phyloP scores from a whole-genome alignment of 2,797 vertebrate genomes.

The Philypnodon macrostomus region DNA sequence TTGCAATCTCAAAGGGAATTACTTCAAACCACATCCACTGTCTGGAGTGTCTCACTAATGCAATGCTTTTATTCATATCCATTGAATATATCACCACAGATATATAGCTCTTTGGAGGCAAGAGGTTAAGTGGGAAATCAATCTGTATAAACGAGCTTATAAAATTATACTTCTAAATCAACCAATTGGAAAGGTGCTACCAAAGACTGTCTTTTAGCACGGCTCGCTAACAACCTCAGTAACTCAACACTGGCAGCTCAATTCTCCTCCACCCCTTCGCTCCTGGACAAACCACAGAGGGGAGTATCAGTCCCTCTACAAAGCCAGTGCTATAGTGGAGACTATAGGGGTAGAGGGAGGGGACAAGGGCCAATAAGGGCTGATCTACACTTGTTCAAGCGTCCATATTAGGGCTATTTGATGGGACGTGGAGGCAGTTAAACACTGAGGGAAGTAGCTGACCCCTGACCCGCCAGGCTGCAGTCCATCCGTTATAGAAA shows the following conservation, averaged over 20 bases:
- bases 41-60: not conserved
- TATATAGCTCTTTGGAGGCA: conserved; percentile 53
- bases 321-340: conserved; percentile 12
- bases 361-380: conserved; percentile 36
- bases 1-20: conserved; percentile 34
- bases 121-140: conserved; percentile 77
- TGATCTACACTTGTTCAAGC: conserved; percentile 70
- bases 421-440: conserved; percentile 65
- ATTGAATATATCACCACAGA: conserved; percentile 68
- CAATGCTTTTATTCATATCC: conserved; percentile 68
- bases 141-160: conserved; percentile 73
- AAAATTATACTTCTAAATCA: conserved; percentile 62
- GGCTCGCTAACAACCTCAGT: conserved; percentile 58
- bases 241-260: conserved; percentile 66
- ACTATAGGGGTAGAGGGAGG: conserved; percentile 59
- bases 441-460: conserved; percentile 63
- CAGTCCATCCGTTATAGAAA: conserved; percentile 53
- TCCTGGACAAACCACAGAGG: conserved; percentile 44
- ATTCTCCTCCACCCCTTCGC: conserved; percentile 57
- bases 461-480: conserved; percentile 64
- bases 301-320: conserved; percentile 43
- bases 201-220: conserved; percentile 63
- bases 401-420: conserved; percentile 68
- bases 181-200: conserved; percentile 57
- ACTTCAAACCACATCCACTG: conserved; percentile 20